phyloP scores from a whole-genome alignment of 2,888 invertebrate genomes.

The Nasonovia ribisnigri region DNA sequence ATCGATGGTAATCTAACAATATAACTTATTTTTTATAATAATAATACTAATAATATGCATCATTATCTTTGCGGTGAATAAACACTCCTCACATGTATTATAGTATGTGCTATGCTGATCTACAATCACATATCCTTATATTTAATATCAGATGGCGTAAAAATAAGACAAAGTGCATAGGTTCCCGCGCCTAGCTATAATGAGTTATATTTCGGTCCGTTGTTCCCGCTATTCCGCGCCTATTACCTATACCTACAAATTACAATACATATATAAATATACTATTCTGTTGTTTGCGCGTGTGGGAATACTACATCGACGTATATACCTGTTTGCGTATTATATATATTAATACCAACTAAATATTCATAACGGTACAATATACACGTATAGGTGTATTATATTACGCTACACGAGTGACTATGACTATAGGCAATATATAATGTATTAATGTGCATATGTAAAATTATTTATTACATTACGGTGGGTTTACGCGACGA shows the following conservation, averaged over 20 bases:
- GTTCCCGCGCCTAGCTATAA: not conserved
- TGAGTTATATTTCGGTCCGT: not conserved
- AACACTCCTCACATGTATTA: not conserved
- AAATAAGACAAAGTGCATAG: not conserved
- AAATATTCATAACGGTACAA: slow-evolving; percentile 16
- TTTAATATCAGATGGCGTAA: not conserved
- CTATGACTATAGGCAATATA: not conserved
- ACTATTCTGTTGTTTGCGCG: not conserved
- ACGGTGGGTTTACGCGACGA: not conserved
- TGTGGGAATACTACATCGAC: slow-evolving; percentile 25
- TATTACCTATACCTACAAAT: not conserved
- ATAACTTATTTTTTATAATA: not conserved
- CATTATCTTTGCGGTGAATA: not conserved
- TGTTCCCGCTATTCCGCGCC: not conserved
- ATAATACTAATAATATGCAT: not conserved
- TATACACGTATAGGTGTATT: not conserved
- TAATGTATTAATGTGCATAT: not conserved
- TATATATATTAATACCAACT: not conserved
- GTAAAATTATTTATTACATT: not conserved
- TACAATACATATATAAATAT: not conserved
- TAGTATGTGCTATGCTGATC: not conserved
- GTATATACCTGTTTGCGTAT: not conserved
- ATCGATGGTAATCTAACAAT: not conserved
- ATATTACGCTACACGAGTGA: not conserved
- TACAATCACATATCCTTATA: not conserved